Evolutionary conservation across 1,140 invertebrate species (phyloP), one percentile per base, ranked within the genome.

Genomic region (Penaeus chinensis): DNA sequence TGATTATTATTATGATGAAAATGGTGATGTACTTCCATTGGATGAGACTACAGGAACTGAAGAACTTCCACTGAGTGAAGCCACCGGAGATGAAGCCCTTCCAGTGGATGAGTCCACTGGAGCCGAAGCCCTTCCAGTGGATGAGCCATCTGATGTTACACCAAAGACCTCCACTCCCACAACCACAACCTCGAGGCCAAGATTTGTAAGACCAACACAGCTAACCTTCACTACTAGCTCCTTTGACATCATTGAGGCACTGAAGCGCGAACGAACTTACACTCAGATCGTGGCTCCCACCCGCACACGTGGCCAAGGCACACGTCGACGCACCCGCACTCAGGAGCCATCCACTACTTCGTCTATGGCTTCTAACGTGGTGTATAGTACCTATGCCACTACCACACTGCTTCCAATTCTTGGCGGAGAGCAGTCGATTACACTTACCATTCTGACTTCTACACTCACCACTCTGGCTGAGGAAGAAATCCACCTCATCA

Each of bases 361-460:
- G 22, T 42, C 65, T 8, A 69, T 87, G 19, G 89, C 91, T 3
- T 90, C 91, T 19, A 91, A 91, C 37, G 90, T 91, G 5, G 89
- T 91, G 8, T 91, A 89, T 66, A 90, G 90, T 22, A 91, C 90
- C 24, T 92, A 89, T 79, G 90, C 90, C 65, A 92, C 91, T 18
- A 91, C 90, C 18, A 91, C 90, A 0, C 85, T 90, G 8, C 84
- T 92, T 24, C 91, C 91, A 20, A 90, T 92, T 62, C 89, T 91
- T 69, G 91, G 91, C 71, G 91, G 91, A 4, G 89, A 90, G 47
- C 89, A 88, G 19, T 89, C 83, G 16, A 84, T 91, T 5, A 91
- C 90, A 18, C 79, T 92, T 20, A 90, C 91, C 63, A 83, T 92
- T 18, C 74, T 91, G 16, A 92, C 91, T 20, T 92, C 91, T 13